phyloP scores from a whole-genome alignment of 2,888 invertebrate genomes.

The Harpalus rubripes region DNA sequence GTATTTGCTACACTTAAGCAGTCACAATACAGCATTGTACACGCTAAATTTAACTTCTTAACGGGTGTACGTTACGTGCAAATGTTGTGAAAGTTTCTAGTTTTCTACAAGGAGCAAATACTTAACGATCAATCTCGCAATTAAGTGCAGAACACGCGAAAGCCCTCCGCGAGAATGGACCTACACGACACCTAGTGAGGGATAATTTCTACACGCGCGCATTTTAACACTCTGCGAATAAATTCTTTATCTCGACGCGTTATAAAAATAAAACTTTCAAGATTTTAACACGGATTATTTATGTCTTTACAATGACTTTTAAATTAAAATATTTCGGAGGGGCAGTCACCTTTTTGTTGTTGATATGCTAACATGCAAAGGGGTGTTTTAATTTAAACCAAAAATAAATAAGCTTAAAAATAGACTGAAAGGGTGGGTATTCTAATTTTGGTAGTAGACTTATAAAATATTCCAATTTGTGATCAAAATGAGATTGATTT shows the following conservation, averaged over 20 bases:
- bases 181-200: not conserved
- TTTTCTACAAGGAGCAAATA: conserved; percentile 44
- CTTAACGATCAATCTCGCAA: conserved; percentile 50
- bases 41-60: conserved; percentile 51
- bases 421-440: not conserved
- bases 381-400: not conserved
- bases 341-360: not conserved
- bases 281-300: conserved; percentile 16
- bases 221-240: not conserved
- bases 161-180: not conserved
- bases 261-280: conserved; percentile 11
- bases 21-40: conserved; percentile 30
- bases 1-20: conserved; percentile 31
- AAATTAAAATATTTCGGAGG: not conserved
- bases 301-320: conserved; percentile 13
- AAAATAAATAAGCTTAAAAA: not conserved
- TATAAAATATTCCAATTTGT: too few species aligned
- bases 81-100: conserved; percentile 43
- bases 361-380: not conserved
- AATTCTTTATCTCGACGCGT: not conserved
- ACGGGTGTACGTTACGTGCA: conserved; percentile 25
- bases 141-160: conserved; percentile 39
- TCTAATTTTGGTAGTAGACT: not conserved
- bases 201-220: not conserved
- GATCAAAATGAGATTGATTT: too few species aligned